Percentiles rank a stretch among this genome's conserved stretches.
These are phyloP conservation scores for Synaphobranchus kaupii DNA, from an alignment of 2,797 vertebrate species.

Conservation along the genomic window DNA sequence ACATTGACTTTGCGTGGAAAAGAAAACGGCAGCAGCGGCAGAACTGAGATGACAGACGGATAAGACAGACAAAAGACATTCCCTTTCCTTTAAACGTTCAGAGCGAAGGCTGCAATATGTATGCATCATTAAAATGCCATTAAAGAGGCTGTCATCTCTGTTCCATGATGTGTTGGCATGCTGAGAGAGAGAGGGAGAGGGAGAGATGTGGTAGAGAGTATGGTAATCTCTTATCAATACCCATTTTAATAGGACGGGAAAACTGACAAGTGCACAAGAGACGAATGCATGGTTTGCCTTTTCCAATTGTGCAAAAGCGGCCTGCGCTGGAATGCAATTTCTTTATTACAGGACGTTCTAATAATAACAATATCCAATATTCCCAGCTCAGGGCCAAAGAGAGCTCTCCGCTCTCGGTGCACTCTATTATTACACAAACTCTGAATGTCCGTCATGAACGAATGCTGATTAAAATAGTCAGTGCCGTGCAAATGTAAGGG, in stretches of 20 bases:
- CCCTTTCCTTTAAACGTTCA: slow-evolving; percentile 34
- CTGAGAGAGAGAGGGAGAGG: slow-evolving; percentile 41
- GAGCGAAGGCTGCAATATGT: slow-evolving; percentile 43
- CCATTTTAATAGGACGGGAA: slow-evolving; percentile 12
- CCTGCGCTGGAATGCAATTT: slow-evolving; percentile 16
- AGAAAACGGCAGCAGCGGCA: not conserved
- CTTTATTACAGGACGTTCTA: slow-evolving; percentile 17
- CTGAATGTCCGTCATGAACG: not conserved
- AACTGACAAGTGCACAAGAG: not conserved
- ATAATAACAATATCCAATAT: slow-evolving; percentile 24
- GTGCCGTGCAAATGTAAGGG: not conserved
- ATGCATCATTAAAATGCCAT: slow-evolving; percentile 59
- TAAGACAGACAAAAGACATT: not conserved
- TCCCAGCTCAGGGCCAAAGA: slow-evolving; percentile 9
- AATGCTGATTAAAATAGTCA: not conserved
- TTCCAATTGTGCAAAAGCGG: not conserved
- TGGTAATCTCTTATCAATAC: slow-evolving; percentile 31
- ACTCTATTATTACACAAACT: not conserved
- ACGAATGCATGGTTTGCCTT: not conserved
- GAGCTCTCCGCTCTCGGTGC: not conserved
- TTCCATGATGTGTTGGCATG: slow-evolving; percentile 37
- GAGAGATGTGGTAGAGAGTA: slow-evolving; percentile 41
- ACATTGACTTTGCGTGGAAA: too few relatives aligned
- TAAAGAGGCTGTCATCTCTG: slow-evolving; percentile 57
- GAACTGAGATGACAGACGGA: not conserved